Evolutionary conservation across 2,113 vertebrate species (phyloP).

Genomic region (Perognathus longimembris): DNA sequence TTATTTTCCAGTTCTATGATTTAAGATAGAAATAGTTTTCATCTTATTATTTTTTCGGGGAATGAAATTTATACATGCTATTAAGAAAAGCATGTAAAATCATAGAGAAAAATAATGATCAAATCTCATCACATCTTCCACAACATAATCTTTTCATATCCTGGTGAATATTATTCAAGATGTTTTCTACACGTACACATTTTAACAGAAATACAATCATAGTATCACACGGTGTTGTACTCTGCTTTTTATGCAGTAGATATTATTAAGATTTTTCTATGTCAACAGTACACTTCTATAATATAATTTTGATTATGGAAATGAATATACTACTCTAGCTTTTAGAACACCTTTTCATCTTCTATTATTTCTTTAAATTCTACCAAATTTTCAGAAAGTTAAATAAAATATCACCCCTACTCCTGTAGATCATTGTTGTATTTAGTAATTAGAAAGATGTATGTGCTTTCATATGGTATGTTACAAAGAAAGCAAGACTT

Average conservation of each 20-base stretch:
- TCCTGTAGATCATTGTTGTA: background rate
- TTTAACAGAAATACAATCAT: slow-evolving; percentile 25
- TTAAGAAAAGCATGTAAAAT: slow-evolving; percentile 34
- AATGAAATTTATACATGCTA: background rate
- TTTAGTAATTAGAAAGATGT: background rate
- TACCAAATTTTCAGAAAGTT: background rate
- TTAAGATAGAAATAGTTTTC: background rate
- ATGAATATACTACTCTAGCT: background rate
- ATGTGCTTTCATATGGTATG: background rate
- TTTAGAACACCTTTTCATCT: background rate
- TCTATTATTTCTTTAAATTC: background rate
- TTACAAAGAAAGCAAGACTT: background rate
- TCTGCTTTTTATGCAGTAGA: background rate
- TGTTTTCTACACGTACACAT: background rate
- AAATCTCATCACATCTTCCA: background rate
- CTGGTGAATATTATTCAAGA: slow-evolving; percentile 9
- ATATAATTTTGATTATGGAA: background rate
- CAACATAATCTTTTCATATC: slow-evolving; percentile 12
- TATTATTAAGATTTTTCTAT: background rate
- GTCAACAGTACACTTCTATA: background rate
- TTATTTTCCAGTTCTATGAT: slow-evolving; percentile 15
- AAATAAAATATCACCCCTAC: background rate
- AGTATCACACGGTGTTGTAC: background rate
- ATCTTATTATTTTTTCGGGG: background rate
- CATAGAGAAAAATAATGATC: background rate